phyloP scores from a whole-genome alignment of 2,888 invertebrate genomes.

The Zygogramma bicolorata region DNA sequence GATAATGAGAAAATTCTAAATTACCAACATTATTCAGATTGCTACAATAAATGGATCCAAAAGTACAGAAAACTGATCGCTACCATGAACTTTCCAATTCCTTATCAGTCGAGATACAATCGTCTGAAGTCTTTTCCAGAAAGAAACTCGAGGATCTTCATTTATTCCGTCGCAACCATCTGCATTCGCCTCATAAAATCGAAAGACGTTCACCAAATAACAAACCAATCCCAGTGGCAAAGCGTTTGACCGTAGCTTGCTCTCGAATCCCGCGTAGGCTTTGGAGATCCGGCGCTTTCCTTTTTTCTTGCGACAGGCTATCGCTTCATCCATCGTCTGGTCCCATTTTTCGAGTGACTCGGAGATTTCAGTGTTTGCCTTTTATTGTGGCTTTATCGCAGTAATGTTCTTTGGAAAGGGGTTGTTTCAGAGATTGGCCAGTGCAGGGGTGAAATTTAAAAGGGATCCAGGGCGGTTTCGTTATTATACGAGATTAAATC shows the following conservation, averaged over 20 bases:
- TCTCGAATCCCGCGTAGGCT: constrained; percentile 41
- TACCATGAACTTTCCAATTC: no score
- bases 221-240: constrained; percentile 14
- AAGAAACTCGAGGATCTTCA: neutral
- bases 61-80: no score
- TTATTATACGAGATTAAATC: no score
- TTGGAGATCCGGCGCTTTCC: constrained; percentile 25
- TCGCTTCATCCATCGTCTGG: constrained; percentile 29
- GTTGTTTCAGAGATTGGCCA: neutral
- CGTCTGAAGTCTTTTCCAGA: neutral
- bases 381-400: constrained; percentile 40
- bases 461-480: no score
- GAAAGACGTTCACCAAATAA: neutral
- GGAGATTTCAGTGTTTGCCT: constrained; percentile 43
- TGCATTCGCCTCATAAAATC: neutral
- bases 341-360: constrained; percentile 51
- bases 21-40: no score
- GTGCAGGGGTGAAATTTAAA: neutral
- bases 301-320: constrained; percentile 1
- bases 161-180: neutral
- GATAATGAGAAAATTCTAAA: no score
- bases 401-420: constrained; percentile 21
- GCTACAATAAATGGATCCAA: no score
- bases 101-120: no score
- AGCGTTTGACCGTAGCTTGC: constrained; percentile 40